phyloP scores from a whole-genome alignment of 37 sponge, comb jelly and placozoan species.

The Aphrocallistes beatrix region DNA sequence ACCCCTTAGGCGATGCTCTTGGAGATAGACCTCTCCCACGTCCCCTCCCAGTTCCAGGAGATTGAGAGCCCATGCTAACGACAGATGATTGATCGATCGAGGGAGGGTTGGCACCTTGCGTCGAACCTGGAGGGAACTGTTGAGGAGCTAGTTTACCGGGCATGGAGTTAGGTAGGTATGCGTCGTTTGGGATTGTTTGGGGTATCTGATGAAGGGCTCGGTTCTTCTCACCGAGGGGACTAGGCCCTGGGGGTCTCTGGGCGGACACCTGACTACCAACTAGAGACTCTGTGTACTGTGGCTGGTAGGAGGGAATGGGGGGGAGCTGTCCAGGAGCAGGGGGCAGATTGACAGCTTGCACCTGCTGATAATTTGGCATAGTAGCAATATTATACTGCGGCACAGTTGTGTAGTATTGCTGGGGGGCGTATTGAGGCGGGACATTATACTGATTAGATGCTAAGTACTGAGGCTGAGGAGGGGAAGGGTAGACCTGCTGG shows the following conservation, averaged over 20 bases:
- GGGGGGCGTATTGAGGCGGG: neutral
- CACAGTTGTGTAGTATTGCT: neutral
- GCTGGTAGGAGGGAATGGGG: neutral
- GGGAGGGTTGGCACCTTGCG: too few species aligned
- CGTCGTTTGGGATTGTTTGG: too few species aligned
- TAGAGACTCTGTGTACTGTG: neutral
- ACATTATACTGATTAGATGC: neutral
- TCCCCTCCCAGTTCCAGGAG: constrained; percentile 9
- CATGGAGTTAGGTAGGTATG: too few species aligned
- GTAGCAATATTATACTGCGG: neutral
- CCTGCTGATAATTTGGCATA: neutral
- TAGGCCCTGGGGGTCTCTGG: neutral
- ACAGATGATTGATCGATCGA: neutral
- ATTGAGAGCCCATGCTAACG: neutral
- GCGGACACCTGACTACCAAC: neutral
- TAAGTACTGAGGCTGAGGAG: neutral
- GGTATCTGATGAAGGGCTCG: too few species aligned
- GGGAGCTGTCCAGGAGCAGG: neutral
- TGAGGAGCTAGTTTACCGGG: too few species aligned
- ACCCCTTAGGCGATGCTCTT: neutral
- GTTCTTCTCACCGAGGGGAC: too few species aligned
- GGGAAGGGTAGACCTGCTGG: neutral
- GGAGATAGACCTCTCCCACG: neutral
- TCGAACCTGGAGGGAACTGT: too few species aligned
- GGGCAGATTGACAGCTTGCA: neutral